Conservation (phyloP, 2,797 vertebrate genomes). For the Champsocephalus gunnari region DNA sequence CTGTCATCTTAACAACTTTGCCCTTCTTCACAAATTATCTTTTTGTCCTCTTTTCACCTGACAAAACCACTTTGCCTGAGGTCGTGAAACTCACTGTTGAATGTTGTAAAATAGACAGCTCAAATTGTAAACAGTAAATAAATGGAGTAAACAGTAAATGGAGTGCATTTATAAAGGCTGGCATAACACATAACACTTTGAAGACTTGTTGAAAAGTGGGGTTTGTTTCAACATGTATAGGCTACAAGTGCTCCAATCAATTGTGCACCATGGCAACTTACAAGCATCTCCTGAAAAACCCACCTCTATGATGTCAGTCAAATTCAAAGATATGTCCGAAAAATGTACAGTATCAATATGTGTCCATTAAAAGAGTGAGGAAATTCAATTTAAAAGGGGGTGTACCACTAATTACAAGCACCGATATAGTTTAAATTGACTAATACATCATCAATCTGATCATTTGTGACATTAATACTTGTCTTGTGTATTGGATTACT, state of each 20-base stretch:
- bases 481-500: neutral
- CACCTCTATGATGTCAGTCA: too few relatives aligned
- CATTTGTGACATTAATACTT: neutral
- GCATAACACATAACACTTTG: neutral
- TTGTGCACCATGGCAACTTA: neutral
- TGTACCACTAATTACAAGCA: too few relatives aligned
- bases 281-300: too few relatives aligned
- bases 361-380: too few relatives aligned
- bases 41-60: neutral
- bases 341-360: too few relatives aligned
- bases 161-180: neutral
- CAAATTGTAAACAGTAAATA: neutral
- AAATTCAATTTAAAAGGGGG: too few relatives aligned
- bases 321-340: too few relatives aligned
- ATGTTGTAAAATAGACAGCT: neutral
- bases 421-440: too few relatives aligned
- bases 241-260: neutral
- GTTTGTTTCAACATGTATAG: neutral
- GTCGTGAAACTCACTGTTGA: neutral
- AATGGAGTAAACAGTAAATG: neutral
- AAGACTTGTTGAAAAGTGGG: neutral
- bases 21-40: neutral
- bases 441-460: neutral
- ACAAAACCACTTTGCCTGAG: neutral
- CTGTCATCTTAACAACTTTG: slow-evolving; percentile 11